phyloP scores from a whole-genome alignment of 1,140 invertebrate genomes.

The Oppia nitens region DNA sequence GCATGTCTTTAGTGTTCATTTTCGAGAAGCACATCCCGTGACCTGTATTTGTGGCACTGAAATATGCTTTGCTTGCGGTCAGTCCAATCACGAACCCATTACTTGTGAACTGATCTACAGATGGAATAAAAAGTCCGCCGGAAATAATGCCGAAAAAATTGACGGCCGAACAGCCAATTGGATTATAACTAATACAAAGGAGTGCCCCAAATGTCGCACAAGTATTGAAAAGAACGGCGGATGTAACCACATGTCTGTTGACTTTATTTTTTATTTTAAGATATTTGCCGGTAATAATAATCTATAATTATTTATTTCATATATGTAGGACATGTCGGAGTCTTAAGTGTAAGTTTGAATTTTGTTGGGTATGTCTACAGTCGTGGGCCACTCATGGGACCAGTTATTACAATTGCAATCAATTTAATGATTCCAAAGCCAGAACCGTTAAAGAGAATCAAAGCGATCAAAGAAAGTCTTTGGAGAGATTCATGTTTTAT shows the following conservation, averaged over 20 bases:
- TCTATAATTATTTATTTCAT: not conserved
- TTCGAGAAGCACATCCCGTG: slow-evolving; percentile 41
- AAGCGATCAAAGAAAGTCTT: slow-evolving; percentile 84
- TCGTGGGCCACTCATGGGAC: slow-evolving; percentile 38
- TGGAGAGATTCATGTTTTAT: slow-evolving; percentile 98
- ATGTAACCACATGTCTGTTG: slow-evolving; percentile 15
- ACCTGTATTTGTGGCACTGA: slow-evolving; percentile 79
- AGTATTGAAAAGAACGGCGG: slow-evolving; percentile 14
- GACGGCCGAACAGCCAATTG: slow-evolving; percentile 99
- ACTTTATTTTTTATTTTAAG: not conserved
- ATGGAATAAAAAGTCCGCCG: slow-evolving; percentile 86
- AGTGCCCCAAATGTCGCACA: slow-evolving; percentile 11
- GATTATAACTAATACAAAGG: slow-evolving; percentile 30
- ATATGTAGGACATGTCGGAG: slow-evolving; percentile 27
- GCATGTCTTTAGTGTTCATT: slow-evolving; percentile 72
- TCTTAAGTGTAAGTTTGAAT: slow-evolving; percentile 24
- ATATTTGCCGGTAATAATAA: not conserved
- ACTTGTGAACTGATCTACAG: slow-evolving; percentile 74
- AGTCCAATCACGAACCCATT: slow-evolving; percentile 97
- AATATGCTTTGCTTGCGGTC: slow-evolving; percentile 84
- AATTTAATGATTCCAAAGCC: slow-evolving; percentile 95
- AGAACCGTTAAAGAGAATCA: slow-evolving; percentile 58
- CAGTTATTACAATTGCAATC: slow-evolving; percentile 96
- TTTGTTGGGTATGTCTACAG: slow-evolving; percentile 15
- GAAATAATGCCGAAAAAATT: slow-evolving; percentile 43